A percentile compares a stretch with the other conserved stretches of the same genome.
These are phyloP conservation scores for Acomys russatus DNA, from an alignment of 2,797 vertebrate genomes.

Conservation along the genomic window DNA sequence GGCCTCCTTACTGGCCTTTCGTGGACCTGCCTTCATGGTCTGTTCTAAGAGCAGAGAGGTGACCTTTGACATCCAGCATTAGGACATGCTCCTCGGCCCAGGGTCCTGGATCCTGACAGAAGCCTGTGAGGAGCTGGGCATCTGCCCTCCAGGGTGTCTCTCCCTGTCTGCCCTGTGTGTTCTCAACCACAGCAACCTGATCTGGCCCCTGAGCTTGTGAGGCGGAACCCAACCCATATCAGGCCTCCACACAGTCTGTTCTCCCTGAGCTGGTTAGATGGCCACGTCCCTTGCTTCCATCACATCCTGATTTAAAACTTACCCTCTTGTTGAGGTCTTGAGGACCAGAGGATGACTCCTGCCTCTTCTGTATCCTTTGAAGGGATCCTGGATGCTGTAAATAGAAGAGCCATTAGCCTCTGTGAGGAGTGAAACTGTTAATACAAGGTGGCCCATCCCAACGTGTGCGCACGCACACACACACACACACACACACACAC, in stretches of 20 bases:
- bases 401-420: not conserved
- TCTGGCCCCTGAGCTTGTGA: not conserved
- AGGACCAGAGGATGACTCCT: not conserved
- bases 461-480: not conserved
- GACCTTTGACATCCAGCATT: not conserved
- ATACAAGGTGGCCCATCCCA: not conserved
- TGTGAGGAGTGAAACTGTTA: not conserved
- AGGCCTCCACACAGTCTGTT: not conserved
- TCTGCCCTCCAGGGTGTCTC: not conserved
- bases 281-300: not conserved
- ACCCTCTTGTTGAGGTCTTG: not conserved
- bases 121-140: not conserved
- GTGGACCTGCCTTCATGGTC: not conserved
- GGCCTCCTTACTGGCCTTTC: not conserved
- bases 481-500: too few relatives aligned
- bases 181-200: rapidly evolving
- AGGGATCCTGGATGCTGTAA: not conserved
- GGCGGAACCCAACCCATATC: too few relatives aligned
- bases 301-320: not conserved
- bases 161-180: not conserved
- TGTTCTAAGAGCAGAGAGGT: not conserved
- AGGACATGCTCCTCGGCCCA: not conserved
- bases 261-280: not conserved
- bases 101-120: not conserved
- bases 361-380: not conserved